Evolutionary conservation across 2,888 invertebrate genomes (phyloP), one percentile per base, ranked within the genome.

Genomic region (Malacosoma neustria): DNA sequence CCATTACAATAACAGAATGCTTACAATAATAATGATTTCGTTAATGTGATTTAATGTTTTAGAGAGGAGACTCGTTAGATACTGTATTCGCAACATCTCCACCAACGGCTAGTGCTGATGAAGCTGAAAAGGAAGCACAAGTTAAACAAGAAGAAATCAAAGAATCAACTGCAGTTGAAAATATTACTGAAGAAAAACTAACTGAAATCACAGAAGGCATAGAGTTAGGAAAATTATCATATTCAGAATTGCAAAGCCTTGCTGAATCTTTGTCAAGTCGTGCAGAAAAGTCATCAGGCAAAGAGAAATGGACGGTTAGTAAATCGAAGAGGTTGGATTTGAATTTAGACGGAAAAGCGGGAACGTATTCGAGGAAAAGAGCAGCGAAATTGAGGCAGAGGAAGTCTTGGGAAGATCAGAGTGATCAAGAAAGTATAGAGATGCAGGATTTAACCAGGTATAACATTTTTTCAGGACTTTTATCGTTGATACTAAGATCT

Each of bases 391-490:
- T 87, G 14, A 79, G 75, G 39, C 88, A 88, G 42, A 80, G 87
- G 29, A 85, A 88, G 45, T 91, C 92, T 3, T 92, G 92, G 92
- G 92, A 93, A 46, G 91, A 92, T 44, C 89, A 90, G 43, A 90
- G 90, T 40, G 90, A 91, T 50, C 90, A 90, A 47, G 93, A 92
- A 51, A 89, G 88, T 11, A 81, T 91, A 57, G 91, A 92, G 54
- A 76, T 92, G 54, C 89, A 90, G 50, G 91, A 92, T 48, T 71
- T 92, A 13, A 89, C 91, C 2, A 69, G 86, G 86, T 81, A 54
- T 44, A 29, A 34, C 15, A 29, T 35, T 44, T 43, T 36, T 46
- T 29, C 51, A 50, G n/a, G n/a, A n/a, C n/a, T n/a, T n/a, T n/a
- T n/a, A n/a, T n/a, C n/a, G n/a, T n/a, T n/a, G n/a, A n/a, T n/a